Conservation (phyloP, 2,113 vertebrate species). For the Mobula birostris region DNA sequence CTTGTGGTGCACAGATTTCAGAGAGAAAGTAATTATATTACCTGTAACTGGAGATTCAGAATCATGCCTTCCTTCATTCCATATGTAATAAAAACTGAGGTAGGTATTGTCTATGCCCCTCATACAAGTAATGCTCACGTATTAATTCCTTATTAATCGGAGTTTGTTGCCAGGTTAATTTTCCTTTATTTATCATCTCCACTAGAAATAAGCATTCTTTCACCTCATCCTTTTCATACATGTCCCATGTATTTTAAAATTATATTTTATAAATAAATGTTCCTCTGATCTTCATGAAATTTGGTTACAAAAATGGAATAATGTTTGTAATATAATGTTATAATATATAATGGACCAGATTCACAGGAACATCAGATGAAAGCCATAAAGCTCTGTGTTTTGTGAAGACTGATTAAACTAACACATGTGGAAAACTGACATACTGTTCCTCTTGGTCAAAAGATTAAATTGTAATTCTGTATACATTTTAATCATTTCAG, state of each 20-base stretch:
- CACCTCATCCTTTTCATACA: not conserved
- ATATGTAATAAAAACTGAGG: not conserved
- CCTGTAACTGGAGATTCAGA: not conserved
- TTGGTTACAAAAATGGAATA: not conserved
- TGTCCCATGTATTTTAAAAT: not conserved
- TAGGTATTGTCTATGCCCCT: not conserved
- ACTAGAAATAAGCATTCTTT: not conserved
- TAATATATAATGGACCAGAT: not conserved
- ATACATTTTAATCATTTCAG: slow-evolving; percentile 36
- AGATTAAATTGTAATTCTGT: slow-evolving; percentile 19
- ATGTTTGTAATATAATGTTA: not conserved
- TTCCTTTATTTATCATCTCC: not conserved
- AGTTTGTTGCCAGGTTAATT: not conserved
- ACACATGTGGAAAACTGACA: slow-evolving; percentile 33
- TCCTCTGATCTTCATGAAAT: not conserved
- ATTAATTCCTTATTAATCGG: not conserved
- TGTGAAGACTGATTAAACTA: slow-evolving; percentile 18
- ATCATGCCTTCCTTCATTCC: not conserved
- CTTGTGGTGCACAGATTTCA: not conserved
- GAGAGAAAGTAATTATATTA: not conserved
- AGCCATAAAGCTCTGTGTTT: not conserved
- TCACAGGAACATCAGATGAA: slow-evolving; percentile 22
- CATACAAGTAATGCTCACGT: not conserved
- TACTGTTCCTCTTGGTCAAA: slow-evolving; percentile 17
- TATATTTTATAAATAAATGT: slow-evolving; percentile 1